These are phyloP conservation scores for Umimayanthus kanabou DNA, from an alignment of 92 coral and sea anemone species.

Conservation along the genomic window DNA sequence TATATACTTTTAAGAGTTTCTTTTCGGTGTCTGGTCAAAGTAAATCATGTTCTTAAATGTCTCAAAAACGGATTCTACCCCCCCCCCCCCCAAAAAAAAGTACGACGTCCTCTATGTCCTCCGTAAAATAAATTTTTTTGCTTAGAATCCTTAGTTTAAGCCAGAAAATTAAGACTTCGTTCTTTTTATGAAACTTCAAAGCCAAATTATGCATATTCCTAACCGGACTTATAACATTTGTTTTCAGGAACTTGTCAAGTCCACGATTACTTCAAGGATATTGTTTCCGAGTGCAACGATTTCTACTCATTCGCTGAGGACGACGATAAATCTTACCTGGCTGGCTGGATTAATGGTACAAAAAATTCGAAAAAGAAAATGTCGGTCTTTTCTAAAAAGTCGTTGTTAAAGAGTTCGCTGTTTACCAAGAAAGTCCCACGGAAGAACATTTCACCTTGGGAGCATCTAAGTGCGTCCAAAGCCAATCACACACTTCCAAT, in stretches of 20 bases:
- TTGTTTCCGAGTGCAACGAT: constrained; percentile 12
- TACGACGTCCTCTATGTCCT: too few relatives aligned
- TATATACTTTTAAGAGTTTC: too few relatives aligned
- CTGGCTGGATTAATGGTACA: constrained; percentile 21
- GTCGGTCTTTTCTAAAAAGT: neutral
- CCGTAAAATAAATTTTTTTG: too few relatives aligned
- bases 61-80: too few relatives aligned
- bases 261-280: constrained; percentile 1
- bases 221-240: neutral
- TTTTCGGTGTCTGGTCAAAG: too few relatives aligned
- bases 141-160: too few relatives aligned
- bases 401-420: neutral
- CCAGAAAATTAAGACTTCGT: too few relatives aligned
- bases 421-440: neutral
- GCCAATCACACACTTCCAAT: constrained; percentile 29
- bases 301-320: neutral
- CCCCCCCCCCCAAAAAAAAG: too few relatives aligned
- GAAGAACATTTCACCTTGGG: neutral
- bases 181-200: too few relatives aligned
- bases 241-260: constrained; percentile 27
- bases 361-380: neutral
- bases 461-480: constrained; percentile 21
- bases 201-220: too few relatives aligned
- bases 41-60: too few relatives aligned
- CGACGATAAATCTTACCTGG: constrained; percentile 9